Evolutionary conservation across 2,797 vertebrate genomes (phyloP).

Genomic region (Anabacerthia variegaticeps): DNA sequence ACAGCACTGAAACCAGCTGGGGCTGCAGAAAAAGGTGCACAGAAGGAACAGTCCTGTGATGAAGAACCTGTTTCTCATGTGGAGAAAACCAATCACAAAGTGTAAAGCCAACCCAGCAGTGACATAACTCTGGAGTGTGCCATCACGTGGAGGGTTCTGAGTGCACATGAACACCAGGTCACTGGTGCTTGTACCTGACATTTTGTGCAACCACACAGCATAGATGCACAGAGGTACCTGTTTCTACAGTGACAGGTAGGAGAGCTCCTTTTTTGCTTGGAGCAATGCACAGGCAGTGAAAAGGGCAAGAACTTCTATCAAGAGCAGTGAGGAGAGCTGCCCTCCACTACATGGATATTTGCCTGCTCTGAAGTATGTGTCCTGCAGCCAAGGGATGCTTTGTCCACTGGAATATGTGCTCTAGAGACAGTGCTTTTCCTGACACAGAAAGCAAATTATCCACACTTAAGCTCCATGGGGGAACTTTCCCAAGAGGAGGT

Average conservation of each 20-base stretch:
- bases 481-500: not conserved
- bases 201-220: not conserved
- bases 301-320: not conserved
- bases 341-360: accelerated
- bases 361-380: accelerated
- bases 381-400: not conserved
- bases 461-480: not conserved
- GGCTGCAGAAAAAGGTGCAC: not conserved
- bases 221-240: not conserved
- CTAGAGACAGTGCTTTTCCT: accelerated
- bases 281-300: not conserved
- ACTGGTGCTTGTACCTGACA: accelerated
- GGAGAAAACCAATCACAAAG: not conserved
- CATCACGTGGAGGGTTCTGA: accelerated
- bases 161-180: accelerated
- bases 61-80: not conserved
- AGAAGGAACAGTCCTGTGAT: not conserved
- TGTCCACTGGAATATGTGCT: accelerated
- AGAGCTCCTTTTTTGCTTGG: not conserved
- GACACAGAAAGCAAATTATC: not conserved
- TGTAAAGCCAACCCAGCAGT: accelerated
- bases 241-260: not conserved
- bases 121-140: not conserved
- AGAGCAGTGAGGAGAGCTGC: accelerated
- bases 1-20: not conserved